Evolutionary conservation across 2,113 vertebrate species (phyloP).

Genomic region (Hemichromis elongatus): DNA sequence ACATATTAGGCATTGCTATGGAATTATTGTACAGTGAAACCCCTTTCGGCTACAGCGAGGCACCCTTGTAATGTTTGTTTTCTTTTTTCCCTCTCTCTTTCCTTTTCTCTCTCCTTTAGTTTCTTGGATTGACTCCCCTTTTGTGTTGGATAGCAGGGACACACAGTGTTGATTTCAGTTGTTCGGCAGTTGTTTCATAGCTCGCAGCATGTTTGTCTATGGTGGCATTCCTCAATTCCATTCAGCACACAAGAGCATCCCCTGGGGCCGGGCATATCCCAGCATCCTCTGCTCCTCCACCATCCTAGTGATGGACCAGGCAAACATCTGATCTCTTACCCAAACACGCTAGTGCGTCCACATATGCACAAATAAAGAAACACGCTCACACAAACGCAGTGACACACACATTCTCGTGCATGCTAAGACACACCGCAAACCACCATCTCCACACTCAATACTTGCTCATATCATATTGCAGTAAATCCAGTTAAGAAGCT

Average conservation of each 20-base stretch:
- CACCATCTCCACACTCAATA: constrained; percentile 24
- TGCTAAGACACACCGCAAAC: not conserved
- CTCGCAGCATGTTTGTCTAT: constrained; percentile 70
- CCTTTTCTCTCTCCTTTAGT: constrained; percentile 31
- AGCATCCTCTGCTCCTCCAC: constrained; percentile 39
- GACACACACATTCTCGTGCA: not conserved
- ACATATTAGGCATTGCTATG: constrained; percentile 52
- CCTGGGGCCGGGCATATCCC: constrained; percentile 57
- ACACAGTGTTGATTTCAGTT: constrained; percentile 68
- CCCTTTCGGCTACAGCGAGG: constrained; percentile 58
- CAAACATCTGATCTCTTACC: constrained; percentile 58
- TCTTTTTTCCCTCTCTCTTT: constrained; percentile 4
- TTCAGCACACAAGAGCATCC: constrained; percentile 55
- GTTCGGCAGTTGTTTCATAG: constrained; percentile 66
- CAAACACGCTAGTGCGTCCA: constrained; percentile 21
- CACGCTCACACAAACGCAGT: not conserved
- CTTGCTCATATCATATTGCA: constrained; percentile 65
- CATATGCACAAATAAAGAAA: not conserved
- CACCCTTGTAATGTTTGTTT: constrained; percentile 62
- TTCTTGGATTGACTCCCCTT: constrained; percentile 57
- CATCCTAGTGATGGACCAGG: constrained; percentile 47
- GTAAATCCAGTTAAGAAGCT: constrained; percentile 65
- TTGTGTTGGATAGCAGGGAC: constrained; percentile 57
- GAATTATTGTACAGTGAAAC: constrained; percentile 67
- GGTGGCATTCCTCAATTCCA: constrained; percentile 63